These are phyloP conservation scores for Callocephalon fimbriatum DNA, from an alignment of 2,113 vertebrate species.

Conservation along the genomic window DNA sequence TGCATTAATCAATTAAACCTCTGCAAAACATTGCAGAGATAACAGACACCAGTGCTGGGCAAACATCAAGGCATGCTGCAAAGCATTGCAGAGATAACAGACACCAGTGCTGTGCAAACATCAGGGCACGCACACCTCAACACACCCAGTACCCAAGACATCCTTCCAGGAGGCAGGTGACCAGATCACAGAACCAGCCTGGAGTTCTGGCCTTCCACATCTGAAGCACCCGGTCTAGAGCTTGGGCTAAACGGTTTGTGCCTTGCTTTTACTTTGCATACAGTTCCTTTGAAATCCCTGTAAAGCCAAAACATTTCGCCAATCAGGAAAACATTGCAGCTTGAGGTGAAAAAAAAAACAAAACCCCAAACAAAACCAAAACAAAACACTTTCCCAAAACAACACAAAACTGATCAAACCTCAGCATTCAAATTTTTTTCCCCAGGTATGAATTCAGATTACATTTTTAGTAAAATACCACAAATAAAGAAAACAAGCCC, in stretches of 20 bases:
- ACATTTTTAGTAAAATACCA: neutral
- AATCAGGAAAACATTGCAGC: neutral
- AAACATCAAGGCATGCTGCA: neutral
- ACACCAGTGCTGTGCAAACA: neutral
- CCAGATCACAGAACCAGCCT: neutral
- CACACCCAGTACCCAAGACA: neutral
- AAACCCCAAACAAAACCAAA: neutral
- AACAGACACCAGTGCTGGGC: neutral
- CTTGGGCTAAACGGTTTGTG: neutral
- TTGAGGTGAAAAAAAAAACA: neutral
- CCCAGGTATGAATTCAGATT: neutral
- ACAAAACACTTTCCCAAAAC: neutral
- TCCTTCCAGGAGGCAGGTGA: neutral
- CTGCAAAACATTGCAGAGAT: neutral
- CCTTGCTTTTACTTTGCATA: neutral
- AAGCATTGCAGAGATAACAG: neutral
- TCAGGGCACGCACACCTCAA: neutral
- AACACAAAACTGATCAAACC: neutral
- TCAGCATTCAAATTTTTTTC: neutral
- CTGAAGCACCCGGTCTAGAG: neutral
- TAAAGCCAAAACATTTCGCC: neutral
- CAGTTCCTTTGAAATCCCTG: neutral
- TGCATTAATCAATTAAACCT: neutral
- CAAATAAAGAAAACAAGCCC: neutral
- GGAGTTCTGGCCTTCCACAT: neutral